Conservation (phyloP, 1,140 invertebrate species). For the Trissolcus basalis region DNA sequence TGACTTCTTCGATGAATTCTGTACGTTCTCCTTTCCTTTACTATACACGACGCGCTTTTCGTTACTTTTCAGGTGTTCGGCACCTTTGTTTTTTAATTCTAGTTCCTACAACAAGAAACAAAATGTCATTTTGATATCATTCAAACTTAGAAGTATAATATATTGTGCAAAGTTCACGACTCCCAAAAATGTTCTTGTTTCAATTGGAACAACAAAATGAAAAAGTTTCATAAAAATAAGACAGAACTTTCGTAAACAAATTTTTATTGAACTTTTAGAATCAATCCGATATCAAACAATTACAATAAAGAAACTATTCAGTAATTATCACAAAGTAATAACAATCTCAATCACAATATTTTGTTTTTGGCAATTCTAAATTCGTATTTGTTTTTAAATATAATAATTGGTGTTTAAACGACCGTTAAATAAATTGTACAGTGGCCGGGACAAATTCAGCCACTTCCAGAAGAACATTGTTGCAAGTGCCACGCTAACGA, state of each 20-base stretch:
- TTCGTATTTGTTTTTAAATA: slow-evolving; percentile 2
- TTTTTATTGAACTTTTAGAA: slow-evolving; percentile 35
- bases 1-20: slow-evolving; percentile 50
- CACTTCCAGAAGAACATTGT: slow-evolving; percentile 63
- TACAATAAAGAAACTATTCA: slow-evolving; percentile 32
- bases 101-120: slow-evolving; percentile 69
- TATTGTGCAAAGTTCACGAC: not conserved
- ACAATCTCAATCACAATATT: slow-evolving; percentile 26
- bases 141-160: not conserved
- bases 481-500: slow-evolving; percentile 57
- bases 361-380: slow-evolving; percentile 23
- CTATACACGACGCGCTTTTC: slow-evolving; percentile 62
- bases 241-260: slow-evolving; percentile 25
- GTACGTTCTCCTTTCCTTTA: slow-evolving; percentile 72
- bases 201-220: not conserved
- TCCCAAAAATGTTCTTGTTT: not conserved
- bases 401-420: slow-evolving; percentile 2
- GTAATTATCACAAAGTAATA: slow-evolving; percentile 30
- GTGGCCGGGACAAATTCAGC: slow-evolving; percentile 49
- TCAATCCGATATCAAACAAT: slow-evolving; percentile 6
- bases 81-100: slow-evolving; percentile 61
- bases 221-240: slow-evolving; percentile 29
- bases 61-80: slow-evolving; percentile 64
- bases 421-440: slow-evolving; percentile 41
- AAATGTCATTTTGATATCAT: slow-evolving; percentile 2